Evolutionary conservation across 92 coral and sea anemone genomes (phyloP).

Genomic region (Virgularia gustaviana): DNA sequence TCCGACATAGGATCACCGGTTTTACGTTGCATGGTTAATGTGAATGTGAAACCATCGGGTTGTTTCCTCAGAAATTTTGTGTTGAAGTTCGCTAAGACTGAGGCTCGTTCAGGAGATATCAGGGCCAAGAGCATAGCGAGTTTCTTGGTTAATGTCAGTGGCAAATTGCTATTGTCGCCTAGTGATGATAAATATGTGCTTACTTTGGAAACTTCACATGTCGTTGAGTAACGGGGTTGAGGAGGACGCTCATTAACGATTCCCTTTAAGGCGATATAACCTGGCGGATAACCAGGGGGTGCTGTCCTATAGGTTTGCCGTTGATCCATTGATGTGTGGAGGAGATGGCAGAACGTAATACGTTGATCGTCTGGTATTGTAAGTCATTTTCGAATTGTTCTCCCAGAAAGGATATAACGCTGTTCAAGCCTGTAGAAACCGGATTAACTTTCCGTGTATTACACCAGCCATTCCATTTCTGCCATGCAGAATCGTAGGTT

Average conservation of each 20-base stretch:
- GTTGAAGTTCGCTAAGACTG: neutral
- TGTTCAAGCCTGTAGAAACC: neutral
- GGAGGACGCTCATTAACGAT: constrained; percentile 2
- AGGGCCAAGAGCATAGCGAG: neutral
- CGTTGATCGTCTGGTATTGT: neutral
- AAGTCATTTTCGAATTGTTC: neutral
- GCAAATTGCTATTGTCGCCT: neutral
- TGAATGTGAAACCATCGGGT: neutral
- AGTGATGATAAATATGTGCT: neutral
- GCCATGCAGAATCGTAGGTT: constrained; percentile 16
- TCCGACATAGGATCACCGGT: neutral
- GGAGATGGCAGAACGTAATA: neutral
- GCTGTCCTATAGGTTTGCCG: constrained; percentile 1
- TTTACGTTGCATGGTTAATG: neutral
- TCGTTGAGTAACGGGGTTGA: neutral
- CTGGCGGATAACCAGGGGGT: neutral
- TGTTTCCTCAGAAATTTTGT: neutral
- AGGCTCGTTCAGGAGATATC: neutral
- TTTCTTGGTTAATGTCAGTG: neutral
- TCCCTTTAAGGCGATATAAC: neutral
- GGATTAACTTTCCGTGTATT: neutral
- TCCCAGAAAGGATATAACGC: neutral
- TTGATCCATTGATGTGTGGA: neutral
- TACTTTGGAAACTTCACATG: neutral
- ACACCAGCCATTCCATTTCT: constrained; percentile 5